These are phyloP conservation scores for Anniella stebbinsi DNA, from an alignment of 2,797 vertebrate species.

Conservation along the genomic window DNA sequence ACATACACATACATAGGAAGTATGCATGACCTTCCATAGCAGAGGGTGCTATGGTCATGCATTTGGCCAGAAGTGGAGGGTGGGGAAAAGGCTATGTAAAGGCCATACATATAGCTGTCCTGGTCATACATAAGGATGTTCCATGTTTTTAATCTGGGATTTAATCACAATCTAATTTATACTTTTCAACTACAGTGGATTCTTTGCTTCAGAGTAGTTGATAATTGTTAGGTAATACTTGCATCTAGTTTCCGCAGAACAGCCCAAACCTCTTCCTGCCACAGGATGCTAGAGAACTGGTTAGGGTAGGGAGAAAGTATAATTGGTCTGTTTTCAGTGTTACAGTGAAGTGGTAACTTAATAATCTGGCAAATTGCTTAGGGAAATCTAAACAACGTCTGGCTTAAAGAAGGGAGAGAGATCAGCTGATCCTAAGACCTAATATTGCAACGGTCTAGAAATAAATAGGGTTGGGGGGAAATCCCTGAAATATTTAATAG, in stretches of 20 bases:
- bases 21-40: neutral
- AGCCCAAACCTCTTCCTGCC: neutral
- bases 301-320: neutral
- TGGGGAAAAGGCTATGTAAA: neutral
- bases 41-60: neutral
- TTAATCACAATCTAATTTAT: neutral
- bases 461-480: neutral
- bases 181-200: neutral
- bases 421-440: neutral
- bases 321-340: neutral
- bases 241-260: neutral
- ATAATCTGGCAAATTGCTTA: neutral
- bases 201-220: neutral
- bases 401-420: neutral
- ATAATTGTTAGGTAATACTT: neutral
- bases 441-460: neutral
- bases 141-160: neutral
- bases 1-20: neutral
- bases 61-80: neutral
- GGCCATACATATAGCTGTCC: neutral
- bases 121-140: neutral
- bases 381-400: neutral
- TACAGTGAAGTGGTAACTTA: neutral
- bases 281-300: neutral
- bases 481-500: neutral